Base-by-base conservation (phyloP, 2,888 invertebrate species). In the Ptychoptera albimana region DNA sequence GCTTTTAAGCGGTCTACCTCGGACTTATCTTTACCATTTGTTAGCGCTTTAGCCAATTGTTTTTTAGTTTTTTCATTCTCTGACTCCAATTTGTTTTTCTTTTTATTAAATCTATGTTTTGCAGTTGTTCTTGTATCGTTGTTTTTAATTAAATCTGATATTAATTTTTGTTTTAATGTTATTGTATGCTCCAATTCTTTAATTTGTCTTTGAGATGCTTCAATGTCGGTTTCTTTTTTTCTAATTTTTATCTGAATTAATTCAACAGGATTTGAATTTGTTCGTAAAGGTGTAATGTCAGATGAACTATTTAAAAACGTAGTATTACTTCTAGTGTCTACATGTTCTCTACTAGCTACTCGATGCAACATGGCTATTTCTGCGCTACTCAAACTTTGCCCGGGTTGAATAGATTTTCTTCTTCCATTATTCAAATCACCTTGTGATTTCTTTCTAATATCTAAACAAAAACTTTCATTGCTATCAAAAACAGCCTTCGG, bases 121-220 rank as follows among this genome's bases (percentile, higher is more conserved):
- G 74, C 75, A 39, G 66, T 70, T 1, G 67, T 66, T 47, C 74
- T 69, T 0, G 72, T 69, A 39, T 74, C 72, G 39, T 71, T 71
- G 50, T 73, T 74, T 55, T 72, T 68, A 2, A 72, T 61, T 52
- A 84, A 67, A 52, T 83, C 82, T 53, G 75, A 73, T 50, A 83
- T 79, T 39, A 83, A 70, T 53, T 79, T 77, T 58, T 84, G 79
- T 60, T 84, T 85, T 1, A 80, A 71, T 54, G 75, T 73, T 53
- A 84, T 79, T 1, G 75, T 76, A 43, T 71, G 67, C 48, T 76
- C 71, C 16, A 85, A 63, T 60, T 85, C 83, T 51, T 76, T 75
- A 4, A 84, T 69, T 57, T 82, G 78, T 49, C 77, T 71, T 53
- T 81, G 74, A 34, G 75, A 75, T 13, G 74, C 72, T 46, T 75